Evolutionary conservation across 2,888 invertebrate species (phyloP), one percentile per base, ranked within the genome.

Genomic region (Theristus sp.): DNA sequence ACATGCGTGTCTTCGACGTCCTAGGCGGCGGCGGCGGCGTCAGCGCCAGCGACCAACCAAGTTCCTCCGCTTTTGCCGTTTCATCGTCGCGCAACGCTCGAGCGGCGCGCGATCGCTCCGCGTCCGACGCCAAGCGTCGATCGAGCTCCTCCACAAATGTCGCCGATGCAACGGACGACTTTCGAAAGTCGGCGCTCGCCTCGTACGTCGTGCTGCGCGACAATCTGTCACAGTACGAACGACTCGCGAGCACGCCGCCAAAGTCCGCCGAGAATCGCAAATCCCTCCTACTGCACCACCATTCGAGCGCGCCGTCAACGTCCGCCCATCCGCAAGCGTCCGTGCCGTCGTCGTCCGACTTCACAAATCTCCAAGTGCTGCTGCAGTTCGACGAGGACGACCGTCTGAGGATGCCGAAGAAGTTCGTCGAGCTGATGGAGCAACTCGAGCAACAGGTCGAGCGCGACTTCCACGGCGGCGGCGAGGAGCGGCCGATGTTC

Each of bases 151-250:
- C 38, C 6, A 17, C 38, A 38, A 17, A 17, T 38, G 38, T 6
- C 17, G 38, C 38, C 38, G 17, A 17, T 13, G 17, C 6, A 6
- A 38, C 38, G 3, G 57, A 57, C 3, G 60, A 60, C 17, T 62
- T 62, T 28, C 55, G 56, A 22, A 28, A 30, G 1, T 56, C 60
- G 20, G 22, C 60, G 20, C 57, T 62, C 20, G 62, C 62, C 28
- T 60, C 62, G 17, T 62, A 62, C 46, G 56, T 47, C 3, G 28
- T 56, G 10, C 53, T 62, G 28, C 29, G 60, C 2, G 62, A 62
- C 53, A 60, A 54, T 17, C 57, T 56, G 53, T n/a, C 26, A 3
- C 56, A 31, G 1, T 57, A 62, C 56, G 60, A 60, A 38, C 57
- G 58, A n/a, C 2, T 47, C 13, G 17, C 24, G 38, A 38, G 17